These are phyloP conservation scores for Cyphomyrus plagiostoma DNA, from an alignment of 2,113 vertebrate genomes.

Conservation along the genomic window DNA sequence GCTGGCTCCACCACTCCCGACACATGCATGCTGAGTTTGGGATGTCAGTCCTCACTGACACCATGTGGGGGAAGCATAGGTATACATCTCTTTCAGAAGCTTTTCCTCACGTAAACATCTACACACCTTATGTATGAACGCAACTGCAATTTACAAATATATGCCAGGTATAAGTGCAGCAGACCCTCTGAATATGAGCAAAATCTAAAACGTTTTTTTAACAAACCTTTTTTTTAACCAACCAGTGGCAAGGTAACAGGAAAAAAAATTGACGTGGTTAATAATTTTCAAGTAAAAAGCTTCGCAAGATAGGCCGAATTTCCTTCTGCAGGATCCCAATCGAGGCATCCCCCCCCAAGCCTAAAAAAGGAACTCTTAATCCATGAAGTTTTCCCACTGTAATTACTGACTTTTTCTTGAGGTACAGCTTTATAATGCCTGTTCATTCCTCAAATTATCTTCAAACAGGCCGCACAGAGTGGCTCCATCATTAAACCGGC, in stretches of 20 bases:
- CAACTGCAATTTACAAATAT: background rate
- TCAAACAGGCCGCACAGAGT: constrained; percentile 53
- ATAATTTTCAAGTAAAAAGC: background rate
- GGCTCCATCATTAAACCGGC: constrained; percentile 50
- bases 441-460: constrained; percentile 45
- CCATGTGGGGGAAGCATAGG: background rate
- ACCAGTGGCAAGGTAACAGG: background rate
- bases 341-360: background rate
- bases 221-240: background rate
- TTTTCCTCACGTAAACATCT: background rate
- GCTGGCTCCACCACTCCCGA: constrained; percentile 23
- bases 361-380: constrained; percentile 11
- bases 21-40: background rate
- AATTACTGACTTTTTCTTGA: constrained; percentile 51
- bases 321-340: constrained; percentile 1
- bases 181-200: background rate
- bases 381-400: constrained; percentile 39
- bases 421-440: constrained; percentile 44
- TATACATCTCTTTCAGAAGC: background rate
- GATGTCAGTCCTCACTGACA: background rate
- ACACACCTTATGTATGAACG: background rate
- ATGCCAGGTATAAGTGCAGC: background rate
- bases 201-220: background rate
- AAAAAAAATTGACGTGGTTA: background rate
- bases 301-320: background rate